These are phyloP conservation scores for Lepas anatifera DNA, from an alignment of 2,888 invertebrate genomes.

Conservation along the genomic window DNA sequence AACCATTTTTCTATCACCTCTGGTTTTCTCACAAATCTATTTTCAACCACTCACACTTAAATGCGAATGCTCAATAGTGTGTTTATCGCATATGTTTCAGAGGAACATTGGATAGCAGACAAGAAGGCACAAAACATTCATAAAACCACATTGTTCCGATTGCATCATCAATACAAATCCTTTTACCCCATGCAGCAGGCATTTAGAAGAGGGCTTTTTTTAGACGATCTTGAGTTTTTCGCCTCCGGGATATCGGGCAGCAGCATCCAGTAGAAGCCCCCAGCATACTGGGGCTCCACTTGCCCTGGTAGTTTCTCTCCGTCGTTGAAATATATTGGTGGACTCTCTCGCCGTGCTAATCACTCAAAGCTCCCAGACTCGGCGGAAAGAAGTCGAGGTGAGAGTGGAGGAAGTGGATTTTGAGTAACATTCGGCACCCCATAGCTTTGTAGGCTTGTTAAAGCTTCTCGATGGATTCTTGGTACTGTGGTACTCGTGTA, in stretches of 20 bases:
- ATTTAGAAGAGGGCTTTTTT: neutral
- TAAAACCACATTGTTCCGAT: too few species aligned
- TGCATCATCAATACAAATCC: too few species aligned
- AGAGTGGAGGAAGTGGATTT: too few species aligned
- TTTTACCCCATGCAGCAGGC: too few species aligned
- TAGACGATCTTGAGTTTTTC: conserved; percentile 3
- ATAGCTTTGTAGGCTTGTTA: neutral
- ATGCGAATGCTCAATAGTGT: too few species aligned
- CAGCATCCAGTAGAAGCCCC: conserved; percentile 17
- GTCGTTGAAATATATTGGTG: neutral
- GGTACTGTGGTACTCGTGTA: neutral
- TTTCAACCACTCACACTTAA: too few species aligned
- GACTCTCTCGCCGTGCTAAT: neutral
- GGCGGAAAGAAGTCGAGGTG: neutral
- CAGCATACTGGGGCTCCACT: conserved; percentile 18
- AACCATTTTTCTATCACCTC: too few species aligned
- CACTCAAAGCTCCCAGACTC: neutral
- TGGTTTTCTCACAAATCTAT: too few species aligned
- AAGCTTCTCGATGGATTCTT: neutral
- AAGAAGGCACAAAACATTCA: too few species aligned
- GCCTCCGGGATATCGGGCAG: conserved; percentile 17
- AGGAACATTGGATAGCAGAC: too few species aligned
- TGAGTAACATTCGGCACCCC: neutral
- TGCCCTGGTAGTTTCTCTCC: conserved; percentile 15
- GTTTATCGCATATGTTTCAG: too few species aligned